Base-by-base conservation (phyloP, 2,888 invertebrate genomes). In the Muscina levida region DNA sequence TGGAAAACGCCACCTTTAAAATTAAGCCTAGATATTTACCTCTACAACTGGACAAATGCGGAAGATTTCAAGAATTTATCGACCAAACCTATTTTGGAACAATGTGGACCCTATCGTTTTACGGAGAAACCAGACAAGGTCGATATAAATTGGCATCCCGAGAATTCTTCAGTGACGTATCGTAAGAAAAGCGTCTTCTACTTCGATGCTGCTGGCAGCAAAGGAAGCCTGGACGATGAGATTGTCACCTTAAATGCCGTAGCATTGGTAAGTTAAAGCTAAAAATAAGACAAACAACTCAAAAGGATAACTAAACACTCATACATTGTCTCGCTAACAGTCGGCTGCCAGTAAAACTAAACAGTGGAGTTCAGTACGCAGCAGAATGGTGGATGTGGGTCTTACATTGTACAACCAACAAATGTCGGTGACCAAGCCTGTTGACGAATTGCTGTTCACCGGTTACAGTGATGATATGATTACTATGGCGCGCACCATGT, bases 1-100 rank as follows among this genome's bases (percentile, higher is more conserved):
- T 97, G 97, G 97, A 92, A 93, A 85, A 93, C 92, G 53, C 93
- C 94, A 0, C 92, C 93, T 0, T 89, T 95, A 39, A 93, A 93
- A 0, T 89, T 95, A 15, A 92, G 90, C 85, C 90, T 95, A 84
- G 94, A 95, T 84, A 91, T 96, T 76, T 94, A 93, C 86, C 91
- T 95, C 83, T 95, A 93, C 89, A 96, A 96, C 89, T 96, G 96
- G 96, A 95, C 95, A 3, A 96, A 96, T 89, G 93, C 95, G 0
- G 92, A 94, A 13, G 92, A 93, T 66, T 92, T 93, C 42, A 92
- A 92, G 1, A 92, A 92, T 19, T 91, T 91, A 72, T 91, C 90
- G 5, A 88, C 88, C 1, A 94, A 93, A 83, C 93, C 93, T 0
- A 91, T 90, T 56, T 90, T 94, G 37, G 87, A 91, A 72, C 89